Conservation (phyloP, 2,888 invertebrate genomes). For the Listrodromus nycthemerus region DNA sequence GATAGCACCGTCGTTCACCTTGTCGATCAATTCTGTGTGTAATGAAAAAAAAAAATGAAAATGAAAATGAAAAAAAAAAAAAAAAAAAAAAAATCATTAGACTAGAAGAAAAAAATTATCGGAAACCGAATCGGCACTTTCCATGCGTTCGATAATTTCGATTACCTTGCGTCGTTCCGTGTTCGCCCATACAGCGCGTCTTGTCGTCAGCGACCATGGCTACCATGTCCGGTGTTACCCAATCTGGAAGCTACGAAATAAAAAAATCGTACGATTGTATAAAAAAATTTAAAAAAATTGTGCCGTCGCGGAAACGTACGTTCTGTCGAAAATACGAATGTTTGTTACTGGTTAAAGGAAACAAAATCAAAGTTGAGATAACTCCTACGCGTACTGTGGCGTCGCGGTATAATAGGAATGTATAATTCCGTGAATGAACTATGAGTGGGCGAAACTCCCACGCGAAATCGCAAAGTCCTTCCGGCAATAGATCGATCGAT, state of each 20-base stretch:
- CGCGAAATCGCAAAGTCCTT: slow-evolving; percentile 2
- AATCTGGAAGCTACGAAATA: slow-evolving; percentile 77
- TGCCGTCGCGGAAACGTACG: not conserved
- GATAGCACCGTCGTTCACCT: slow-evolving; percentile 76
- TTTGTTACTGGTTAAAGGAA: not conserved
- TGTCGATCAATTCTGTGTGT: slow-evolving; percentile 75
- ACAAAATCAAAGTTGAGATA: not conserved
- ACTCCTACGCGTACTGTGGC: slow-evolving; percentile 2
- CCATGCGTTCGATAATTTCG: not conserved
- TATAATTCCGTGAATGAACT: not conserved
- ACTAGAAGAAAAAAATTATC: not conserved
- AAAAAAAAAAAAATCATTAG: too few species aligned
- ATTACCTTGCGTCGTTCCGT: slow-evolving; percentile 80
- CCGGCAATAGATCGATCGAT: slow-evolving; percentile 13
- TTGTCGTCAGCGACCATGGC: slow-evolving; percentile 80
- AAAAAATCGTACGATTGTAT: not conserved
- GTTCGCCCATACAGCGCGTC: slow-evolving; percentile 79
- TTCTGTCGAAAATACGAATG: not conserved
- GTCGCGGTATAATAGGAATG: not conserved
- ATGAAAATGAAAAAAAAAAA: slow-evolving; percentile 6
- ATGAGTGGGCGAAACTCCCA: slow-evolving; percentile 9
- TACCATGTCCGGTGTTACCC: slow-evolving; percentile 78
- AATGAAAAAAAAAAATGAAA: not conserved
- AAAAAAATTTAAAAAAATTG: slow-evolving; percentile 36
- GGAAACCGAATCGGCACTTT: not conserved